Base-by-base conservation (phyloP, 2,888 invertebrate species). In the Epinotia bilunana region DNA sequence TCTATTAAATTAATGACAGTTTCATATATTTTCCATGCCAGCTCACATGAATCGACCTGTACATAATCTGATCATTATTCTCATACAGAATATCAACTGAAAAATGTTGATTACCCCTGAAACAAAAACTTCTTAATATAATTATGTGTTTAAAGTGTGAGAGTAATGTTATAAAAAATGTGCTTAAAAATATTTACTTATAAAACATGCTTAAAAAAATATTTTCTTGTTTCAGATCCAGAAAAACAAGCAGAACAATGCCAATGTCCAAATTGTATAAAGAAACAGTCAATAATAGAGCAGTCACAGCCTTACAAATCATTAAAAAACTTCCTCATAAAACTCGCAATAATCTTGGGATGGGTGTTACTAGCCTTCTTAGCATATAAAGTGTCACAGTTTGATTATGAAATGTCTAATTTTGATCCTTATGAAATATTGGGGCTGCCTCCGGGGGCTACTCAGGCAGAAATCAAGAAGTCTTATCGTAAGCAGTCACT, bases 371-470 rank as follows among this genome's bases (percentile, higher is more conserved):
- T 99, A 81, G 95, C 96, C 73, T 95, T 98, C 77, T 93, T 98
- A 82, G 97, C 98, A 1, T 98, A 98, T 87, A 98, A 98, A 94
- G 98, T 98, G 55, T 98, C 99, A 0, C 98, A 99, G 89, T 98
- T 99, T 93, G 99, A 99, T 88, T 98, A 99, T 93, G 99, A 99
- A 94, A 98, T 98, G 96, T 98, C 98, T 9, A 99, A 99, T 90
- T 99, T 99, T 94, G 99, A 99, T 95, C 99, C 99, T 0, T 99
- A 98, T 93, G 98, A 98, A 88, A 99, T 99, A 86, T 95, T 99
- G 76, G 97, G 97, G 65, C 95, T 99, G 79, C 97, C 99, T 72
- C 95, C 97, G 77, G 98, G 98, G 73, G 96, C 99, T 18, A 96
- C 97, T 55, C 96, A 97, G 88, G 95, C 95, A 33, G 98, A 99